Percentiles rank a stretch among this genome's conserved stretches.
Evolutionary conservation across 92 coral and sea anemone genomes (phyloP).

Genomic region (Zoanthus sansibaricus): DNA sequence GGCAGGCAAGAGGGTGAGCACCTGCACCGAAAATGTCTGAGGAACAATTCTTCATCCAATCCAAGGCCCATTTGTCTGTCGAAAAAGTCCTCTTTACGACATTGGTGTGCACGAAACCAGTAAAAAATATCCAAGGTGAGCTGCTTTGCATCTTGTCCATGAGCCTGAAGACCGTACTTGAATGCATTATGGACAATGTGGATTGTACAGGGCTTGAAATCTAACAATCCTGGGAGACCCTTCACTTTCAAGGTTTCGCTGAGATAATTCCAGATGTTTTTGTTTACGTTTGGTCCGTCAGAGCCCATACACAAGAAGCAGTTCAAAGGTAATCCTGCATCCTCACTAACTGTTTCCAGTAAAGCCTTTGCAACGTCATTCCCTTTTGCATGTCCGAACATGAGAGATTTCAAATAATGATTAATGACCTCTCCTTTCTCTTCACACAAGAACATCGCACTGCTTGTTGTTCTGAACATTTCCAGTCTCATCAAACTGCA

Average conservation of each 20-base stretch:
- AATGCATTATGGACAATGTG: neutral
- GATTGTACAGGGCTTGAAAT: conserved; percentile 30
- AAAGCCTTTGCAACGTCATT: no score
- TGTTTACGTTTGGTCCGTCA: no score
- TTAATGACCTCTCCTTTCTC: no score
- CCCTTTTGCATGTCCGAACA: no score
- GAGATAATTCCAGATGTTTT: conserved; percentile 1
- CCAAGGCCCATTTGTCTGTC: conserved; percentile 27
- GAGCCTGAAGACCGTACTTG: neutral
- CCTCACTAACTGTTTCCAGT: no score
- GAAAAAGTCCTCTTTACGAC: conserved; percentile 38
- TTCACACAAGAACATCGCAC: no score
- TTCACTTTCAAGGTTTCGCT: neutral
- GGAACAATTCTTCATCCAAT: neutral
- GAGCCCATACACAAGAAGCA: no score
- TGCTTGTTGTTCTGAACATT: no score
- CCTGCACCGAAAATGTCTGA: conserved; percentile 11
- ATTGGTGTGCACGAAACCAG: conserved; percentile 25
- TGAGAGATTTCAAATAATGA: no score
- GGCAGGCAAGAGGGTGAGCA: neutral
- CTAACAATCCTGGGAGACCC: conserved; percentile 26
- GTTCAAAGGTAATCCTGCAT: no score
- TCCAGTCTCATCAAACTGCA: no score
- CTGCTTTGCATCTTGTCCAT: conserved; percentile 38
- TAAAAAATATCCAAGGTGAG: conserved; percentile 13